A percentile compares a stretch with the other conserved stretches of the same genome.
These are phyloP conservation scores for Catagonus wagneri DNA, from an alignment of 2,113 vertebrate genomes.

Conservation along the genomic window DNA sequence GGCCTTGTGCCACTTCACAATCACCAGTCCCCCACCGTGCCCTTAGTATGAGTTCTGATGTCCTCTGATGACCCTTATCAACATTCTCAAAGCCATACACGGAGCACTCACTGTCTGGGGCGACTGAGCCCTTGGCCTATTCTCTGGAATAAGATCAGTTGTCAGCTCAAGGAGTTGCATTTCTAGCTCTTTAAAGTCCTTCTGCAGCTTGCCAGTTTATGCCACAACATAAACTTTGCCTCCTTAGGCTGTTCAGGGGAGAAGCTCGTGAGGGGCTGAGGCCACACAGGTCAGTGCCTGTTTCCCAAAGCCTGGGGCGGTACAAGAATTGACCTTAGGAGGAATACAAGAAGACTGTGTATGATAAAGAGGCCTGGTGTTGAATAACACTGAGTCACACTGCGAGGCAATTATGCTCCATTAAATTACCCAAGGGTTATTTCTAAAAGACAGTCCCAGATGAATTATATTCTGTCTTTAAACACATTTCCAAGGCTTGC, in stretches of 20 bases:
- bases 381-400: not conserved
- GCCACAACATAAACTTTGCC: not conserved
- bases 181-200: constrained; percentile 9
- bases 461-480: not conserved
- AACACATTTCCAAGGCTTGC: not conserved
- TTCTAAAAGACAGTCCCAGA: not conserved
- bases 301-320: not conserved
- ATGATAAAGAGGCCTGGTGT: rapidly evolving
- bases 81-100: not conserved
- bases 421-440: not conserved
- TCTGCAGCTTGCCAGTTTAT: constrained; percentile 15
- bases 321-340: not conserved
- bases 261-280: not conserved
- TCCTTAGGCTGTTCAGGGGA: not conserved
- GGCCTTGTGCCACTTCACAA: not conserved
- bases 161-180: not conserved
- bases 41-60: not conserved
- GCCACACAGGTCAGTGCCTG: not conserved
- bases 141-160: not conserved
- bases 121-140: not conserved
- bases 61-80: not conserved
- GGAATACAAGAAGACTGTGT: not conserved
- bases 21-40: not conserved
- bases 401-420: not conserved
- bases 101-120: not conserved